These are phyloP conservation scores for Rugalucina vietnamica DNA, from an alignment of 2,888 invertebrate genomes.

Conservation along the genomic window DNA sequence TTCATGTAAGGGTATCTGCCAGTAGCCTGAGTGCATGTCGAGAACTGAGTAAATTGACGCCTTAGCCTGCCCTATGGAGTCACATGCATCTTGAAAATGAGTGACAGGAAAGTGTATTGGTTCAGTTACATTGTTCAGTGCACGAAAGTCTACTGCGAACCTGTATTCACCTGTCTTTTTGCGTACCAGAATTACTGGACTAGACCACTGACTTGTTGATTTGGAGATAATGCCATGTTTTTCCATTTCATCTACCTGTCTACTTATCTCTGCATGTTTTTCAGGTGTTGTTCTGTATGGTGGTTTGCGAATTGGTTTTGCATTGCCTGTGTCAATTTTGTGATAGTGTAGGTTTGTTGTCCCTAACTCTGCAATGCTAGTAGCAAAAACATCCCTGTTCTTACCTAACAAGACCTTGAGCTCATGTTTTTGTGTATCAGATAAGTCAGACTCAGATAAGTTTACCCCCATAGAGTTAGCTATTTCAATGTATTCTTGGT, in stretches of 20 bases:
- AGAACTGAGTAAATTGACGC: slow-evolving; percentile 35
- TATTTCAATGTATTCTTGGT: slow-evolving; percentile 23
- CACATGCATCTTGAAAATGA: slow-evolving; percentile 46
- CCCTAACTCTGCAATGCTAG: slow-evolving; percentile 48
- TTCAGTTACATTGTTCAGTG: slow-evolving; percentile 42
- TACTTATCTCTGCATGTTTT: slow-evolving; percentile 32
- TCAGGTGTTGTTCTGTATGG: slow-evolving; percentile 37
- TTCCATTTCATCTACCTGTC: slow-evolving; percentile 52
- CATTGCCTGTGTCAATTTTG: slow-evolving; percentile 54
- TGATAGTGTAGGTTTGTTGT: slow-evolving; percentile 45
- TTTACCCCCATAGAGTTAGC: slow-evolving; percentile 24
- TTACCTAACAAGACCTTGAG: slow-evolving; percentile 31
- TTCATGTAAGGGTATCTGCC: slow-evolving; percentile 50
- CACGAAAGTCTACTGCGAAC: slow-evolving; percentile 57
- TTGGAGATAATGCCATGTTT: slow-evolving; percentile 49
- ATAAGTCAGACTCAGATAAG: slow-evolving; percentile 30
- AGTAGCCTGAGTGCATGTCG: slow-evolving; percentile 55
- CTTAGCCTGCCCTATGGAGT: slow-evolving; percentile 41
- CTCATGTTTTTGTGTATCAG: slow-evolving; percentile 23
- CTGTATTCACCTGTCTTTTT: slow-evolving; percentile 50
- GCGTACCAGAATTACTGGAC: slow-evolving; percentile 50
- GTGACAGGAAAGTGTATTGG: slow-evolving; percentile 52
- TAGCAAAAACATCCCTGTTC: slow-evolving; percentile 53
- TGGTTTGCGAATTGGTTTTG: slow-evolving; percentile 33
- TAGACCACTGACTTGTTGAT: slow-evolving; percentile 49